Percentiles rank a stretch among this genome's conserved stretches.
Evolutionary conservation across 1,140 invertebrate species (phyloP).

Genomic region (Papilio helenus): DNA sequence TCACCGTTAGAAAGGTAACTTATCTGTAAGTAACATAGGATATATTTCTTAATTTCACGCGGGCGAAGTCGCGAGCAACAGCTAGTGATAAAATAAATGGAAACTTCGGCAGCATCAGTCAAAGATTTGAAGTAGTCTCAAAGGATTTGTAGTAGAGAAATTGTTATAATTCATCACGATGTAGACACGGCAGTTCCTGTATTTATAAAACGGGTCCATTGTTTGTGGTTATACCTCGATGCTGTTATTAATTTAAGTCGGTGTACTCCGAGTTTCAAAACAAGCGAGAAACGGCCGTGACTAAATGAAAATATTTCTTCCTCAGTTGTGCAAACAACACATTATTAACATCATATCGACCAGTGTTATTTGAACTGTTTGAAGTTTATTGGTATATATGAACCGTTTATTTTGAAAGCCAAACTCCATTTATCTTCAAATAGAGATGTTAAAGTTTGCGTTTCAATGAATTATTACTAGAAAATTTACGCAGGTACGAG

Average conservation of each 20-base stretch:
- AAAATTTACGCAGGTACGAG: too few relatives aligned
- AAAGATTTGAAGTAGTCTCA: neutral
- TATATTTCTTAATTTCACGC: too few relatives aligned
- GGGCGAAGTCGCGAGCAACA: too few relatives aligned
- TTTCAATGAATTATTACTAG: too few relatives aligned
- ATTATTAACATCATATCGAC: constrained; percentile 46
- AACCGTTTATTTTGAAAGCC: too few relatives aligned
- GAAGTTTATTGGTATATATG: neutral
- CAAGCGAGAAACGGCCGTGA: constrained; percentile 59
- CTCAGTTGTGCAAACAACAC: constrained; percentile 61
- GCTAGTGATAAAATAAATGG: too few relatives aligned
- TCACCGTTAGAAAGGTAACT: too few relatives aligned
- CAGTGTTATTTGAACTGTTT: constrained; percentile 46
- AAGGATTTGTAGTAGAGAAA: neutral
- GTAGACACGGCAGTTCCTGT: constrained; percentile 34
- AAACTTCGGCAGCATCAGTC: too few relatives aligned
- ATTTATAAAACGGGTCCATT: constrained; percentile 63
- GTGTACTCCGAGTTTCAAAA: constrained; percentile 61
- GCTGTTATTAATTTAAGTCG: constrained; percentile 58
- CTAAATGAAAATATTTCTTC: constrained; percentile 62
- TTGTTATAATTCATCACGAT: neutral
- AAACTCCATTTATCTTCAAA: too few relatives aligned
- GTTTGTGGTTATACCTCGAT: constrained; percentile 49
- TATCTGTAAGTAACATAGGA: too few relatives aligned
- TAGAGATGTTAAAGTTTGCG: too few relatives aligned